Percentiles rank a stretch among this genome's conserved stretches.
phyloP scores from a whole-genome alignment of 2,797 vertebrate genomes.

The Sebastes taczanowskii region DNA sequence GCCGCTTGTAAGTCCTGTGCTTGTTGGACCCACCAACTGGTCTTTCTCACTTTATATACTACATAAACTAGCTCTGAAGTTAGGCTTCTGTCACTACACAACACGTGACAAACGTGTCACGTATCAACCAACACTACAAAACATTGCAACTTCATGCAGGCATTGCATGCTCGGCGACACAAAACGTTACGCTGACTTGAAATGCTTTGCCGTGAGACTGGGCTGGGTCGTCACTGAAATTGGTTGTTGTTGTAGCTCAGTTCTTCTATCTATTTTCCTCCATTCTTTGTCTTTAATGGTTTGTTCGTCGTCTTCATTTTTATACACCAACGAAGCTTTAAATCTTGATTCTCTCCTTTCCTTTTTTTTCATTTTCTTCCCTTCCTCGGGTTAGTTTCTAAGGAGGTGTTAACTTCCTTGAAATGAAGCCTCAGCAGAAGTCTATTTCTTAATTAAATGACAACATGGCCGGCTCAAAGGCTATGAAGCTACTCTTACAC shows the following conservation, averaged over 20 bases:
- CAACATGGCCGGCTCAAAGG: background rate
- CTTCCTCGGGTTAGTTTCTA: background rate
- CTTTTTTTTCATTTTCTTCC: background rate
- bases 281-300: background rate
- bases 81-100: too few species aligned
- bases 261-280: background rate
- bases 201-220: too few species aligned
- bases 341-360: background rate
- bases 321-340: background rate
- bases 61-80: too few species aligned
- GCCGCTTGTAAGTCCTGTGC: too few species aligned
- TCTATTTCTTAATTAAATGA: slow-evolving; percentile 10
- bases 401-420: background rate
- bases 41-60: too few species aligned
- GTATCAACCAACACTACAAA: too few species aligned
- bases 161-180: too few species aligned
- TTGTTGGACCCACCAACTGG: too few species aligned
- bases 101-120: too few species aligned
- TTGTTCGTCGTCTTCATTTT: background rate
- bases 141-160: too few species aligned
- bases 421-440: background rate
- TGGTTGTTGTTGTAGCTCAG: background rate
- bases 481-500: background rate
- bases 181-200: too few species aligned
- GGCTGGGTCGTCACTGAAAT: background rate